Percentiles rank a stretch among this genome's conserved stretches.
phyloP scores from a whole-genome alignment of 2,113 vertebrate species.

The Diglossa brunneiventris region DNA sequence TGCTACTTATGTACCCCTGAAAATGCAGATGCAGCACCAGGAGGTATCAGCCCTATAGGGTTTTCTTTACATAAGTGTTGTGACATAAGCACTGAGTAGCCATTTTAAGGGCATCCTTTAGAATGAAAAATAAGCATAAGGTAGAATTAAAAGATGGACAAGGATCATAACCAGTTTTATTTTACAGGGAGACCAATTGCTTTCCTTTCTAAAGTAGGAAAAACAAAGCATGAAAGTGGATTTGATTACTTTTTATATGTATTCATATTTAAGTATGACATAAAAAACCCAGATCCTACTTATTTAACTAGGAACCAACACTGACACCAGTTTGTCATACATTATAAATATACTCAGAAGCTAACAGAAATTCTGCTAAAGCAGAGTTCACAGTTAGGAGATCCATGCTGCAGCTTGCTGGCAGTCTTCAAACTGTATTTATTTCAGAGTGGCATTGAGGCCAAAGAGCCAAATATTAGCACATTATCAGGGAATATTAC shows the following conservation, averaged over 20 bases:
- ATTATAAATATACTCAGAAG: background rate
- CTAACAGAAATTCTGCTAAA: background rate
- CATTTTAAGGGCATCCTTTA: background rate
- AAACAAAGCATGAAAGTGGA: background rate
- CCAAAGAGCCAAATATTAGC: background rate
- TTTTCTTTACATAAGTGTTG: background rate
- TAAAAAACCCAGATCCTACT: fast-evolving
- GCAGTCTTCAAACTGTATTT: background rate
- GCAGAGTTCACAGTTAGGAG: background rate
- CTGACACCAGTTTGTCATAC: background rate
- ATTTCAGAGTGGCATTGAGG: background rate
- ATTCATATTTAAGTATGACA: background rate
- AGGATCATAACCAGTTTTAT: background rate
- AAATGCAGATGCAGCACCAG: background rate
- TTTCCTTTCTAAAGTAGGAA: background rate
- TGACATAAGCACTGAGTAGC: background rate
- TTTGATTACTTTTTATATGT: background rate
- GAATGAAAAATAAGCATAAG: background rate
- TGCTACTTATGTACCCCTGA: background rate
- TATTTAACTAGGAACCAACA: background rate
- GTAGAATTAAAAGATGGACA: background rate
- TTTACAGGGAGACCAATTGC: background rate
- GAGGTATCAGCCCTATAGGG: background rate
- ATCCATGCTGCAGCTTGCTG: background rate
- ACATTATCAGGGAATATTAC: background rate